These are phyloP conservation scores for Dreissena polymorpha DNA, from an alignment of 1,140 invertebrate species.

Conservation along the genomic window DNA sequence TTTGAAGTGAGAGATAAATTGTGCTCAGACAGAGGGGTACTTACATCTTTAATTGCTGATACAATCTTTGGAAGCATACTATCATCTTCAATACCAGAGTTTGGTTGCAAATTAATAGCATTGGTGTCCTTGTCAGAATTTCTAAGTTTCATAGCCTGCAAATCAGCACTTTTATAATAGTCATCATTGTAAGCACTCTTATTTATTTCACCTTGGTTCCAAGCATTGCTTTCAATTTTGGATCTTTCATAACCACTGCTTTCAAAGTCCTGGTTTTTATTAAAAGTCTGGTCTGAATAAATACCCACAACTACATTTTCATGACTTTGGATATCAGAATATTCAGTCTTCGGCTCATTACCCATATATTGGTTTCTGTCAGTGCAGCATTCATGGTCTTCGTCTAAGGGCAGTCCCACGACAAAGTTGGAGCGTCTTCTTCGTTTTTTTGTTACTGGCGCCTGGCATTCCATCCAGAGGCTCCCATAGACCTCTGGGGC, in stretches of 20 bases:
- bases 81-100: too few species aligned
- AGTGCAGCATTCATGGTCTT: neutral
- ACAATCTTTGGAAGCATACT: neutral
- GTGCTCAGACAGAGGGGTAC: neutral
- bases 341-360: neutral
- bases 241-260: neutral
- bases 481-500: conserved; percentile 14
- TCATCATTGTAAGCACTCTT: too few species aligned
- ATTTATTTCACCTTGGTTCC: too few species aligned
- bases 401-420: neutral
- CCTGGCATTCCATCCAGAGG: conserved; percentile 21
- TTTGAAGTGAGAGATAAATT: neutral
- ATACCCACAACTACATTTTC: neutral
- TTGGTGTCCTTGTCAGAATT: neutral
- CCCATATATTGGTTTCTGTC: neutral
- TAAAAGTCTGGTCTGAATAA: neutral
- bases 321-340: neutral
- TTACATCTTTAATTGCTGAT: too few species aligned
- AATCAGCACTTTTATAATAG: too few species aligned
- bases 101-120: neutral
- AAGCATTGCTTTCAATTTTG: too few species aligned
- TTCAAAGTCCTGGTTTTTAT: neutral
- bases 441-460: conserved; percentile 27
- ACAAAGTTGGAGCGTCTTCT: conserved; percentile 29
- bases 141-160: neutral